Conservation (phyloP, 2,888 invertebrate genomes). For the Papilio elwesi region DNA sequence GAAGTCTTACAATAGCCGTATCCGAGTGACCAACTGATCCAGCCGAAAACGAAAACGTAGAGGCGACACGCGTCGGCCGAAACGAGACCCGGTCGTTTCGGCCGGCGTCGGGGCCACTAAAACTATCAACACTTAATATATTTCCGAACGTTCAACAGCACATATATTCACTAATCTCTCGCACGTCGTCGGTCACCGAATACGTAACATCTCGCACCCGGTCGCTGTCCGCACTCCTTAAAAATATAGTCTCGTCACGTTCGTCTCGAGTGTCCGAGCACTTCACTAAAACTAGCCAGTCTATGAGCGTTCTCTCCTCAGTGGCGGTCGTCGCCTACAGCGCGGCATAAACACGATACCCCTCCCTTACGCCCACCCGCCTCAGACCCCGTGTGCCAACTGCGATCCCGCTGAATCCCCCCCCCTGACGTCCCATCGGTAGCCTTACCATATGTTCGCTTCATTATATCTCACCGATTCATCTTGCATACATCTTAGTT, state of each 20-base stretch:
- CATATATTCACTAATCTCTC: slow-evolving; percentile 83
- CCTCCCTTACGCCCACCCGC: slow-evolving; percentile 44
- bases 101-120: slow-evolving; percentile 52
- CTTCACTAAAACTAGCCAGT: slow-evolving; percentile 83
- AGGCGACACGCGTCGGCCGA: slow-evolving; percentile 51
- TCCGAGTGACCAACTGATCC: slow-evolving; percentile 80
- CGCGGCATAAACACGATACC: slow-evolving; percentile 42
- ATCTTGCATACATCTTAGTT: slow-evolving; percentile 4
- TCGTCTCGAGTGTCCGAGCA: slow-evolving; percentile 72
- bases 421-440: slow-evolving; percentile 13
- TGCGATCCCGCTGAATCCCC: slow-evolving; percentile 20
- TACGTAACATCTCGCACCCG: slow-evolving; percentile 59
- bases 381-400: slow-evolving; percentile 21
- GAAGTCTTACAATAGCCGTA: slow-evolving; percentile 74
- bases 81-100: slow-evolving; percentile 50
- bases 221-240: slow-evolving; percentile 59
- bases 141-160: slow-evolving; percentile 83
- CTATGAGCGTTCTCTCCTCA: slow-evolving; percentile 81
- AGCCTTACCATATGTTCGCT: slow-evolving; percentile 27
- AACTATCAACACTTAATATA: slow-evolving; percentile 80
- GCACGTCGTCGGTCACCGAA: slow-evolving; percentile 77
- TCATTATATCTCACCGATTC: not conserved
- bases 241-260: slow-evolving; percentile 63
- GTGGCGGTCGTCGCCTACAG: slow-evolving; percentile 44
- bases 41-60: slow-evolving; percentile 69